These are phyloP conservation scores for Junonia oenone DNA, from an alignment of 2,888 invertebrate genomes.

Conservation along the genomic window DNA sequence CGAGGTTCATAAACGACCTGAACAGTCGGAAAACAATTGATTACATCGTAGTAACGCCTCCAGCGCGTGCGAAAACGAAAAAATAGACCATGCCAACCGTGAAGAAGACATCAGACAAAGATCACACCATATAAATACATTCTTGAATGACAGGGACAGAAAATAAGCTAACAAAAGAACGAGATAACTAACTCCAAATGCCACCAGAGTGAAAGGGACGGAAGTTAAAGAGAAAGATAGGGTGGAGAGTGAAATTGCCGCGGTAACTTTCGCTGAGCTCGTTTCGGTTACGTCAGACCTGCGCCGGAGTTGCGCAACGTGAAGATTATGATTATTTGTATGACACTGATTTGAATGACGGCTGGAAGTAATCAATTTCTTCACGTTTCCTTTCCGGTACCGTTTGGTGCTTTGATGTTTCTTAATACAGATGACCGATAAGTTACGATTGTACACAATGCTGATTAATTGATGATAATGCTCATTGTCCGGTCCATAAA, in stretches of 20 bases:
- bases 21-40: constrained; percentile 53
- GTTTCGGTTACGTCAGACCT: constrained; percentile 69
- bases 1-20: constrained; percentile 20
- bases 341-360: constrained; percentile 71
- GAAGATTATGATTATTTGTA: constrained; percentile 65
- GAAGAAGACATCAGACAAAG: constrained; percentile 57
- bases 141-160: constrained; percentile 41
- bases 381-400: constrained; percentile 47
- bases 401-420: constrained; percentile 15
- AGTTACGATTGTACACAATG: constrained; percentile 12
- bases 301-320: constrained; percentile 57
- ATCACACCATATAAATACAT: constrained; percentile 40
- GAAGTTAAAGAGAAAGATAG: constrained; percentile 56
- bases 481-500: constrained; percentile 4
- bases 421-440: constrained; percentile 25
- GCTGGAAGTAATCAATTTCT: constrained; percentile 62
- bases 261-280: constrained; percentile 74
- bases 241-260: constrained; percentile 71
- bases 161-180: constrained; percentile 42
- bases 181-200: constrained; percentile 35
- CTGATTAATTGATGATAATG: constrained; percentile 25
- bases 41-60: constrained; percentile 56
- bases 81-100: constrained; percentile 48
- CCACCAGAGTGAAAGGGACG: constrained; percentile 44
- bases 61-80: constrained; percentile 63